Evolutionary conservation across 2,888 invertebrate species (phyloP), one percentile per base, ranked within the genome.

Genomic region (Aphodius sticticus): DNA sequence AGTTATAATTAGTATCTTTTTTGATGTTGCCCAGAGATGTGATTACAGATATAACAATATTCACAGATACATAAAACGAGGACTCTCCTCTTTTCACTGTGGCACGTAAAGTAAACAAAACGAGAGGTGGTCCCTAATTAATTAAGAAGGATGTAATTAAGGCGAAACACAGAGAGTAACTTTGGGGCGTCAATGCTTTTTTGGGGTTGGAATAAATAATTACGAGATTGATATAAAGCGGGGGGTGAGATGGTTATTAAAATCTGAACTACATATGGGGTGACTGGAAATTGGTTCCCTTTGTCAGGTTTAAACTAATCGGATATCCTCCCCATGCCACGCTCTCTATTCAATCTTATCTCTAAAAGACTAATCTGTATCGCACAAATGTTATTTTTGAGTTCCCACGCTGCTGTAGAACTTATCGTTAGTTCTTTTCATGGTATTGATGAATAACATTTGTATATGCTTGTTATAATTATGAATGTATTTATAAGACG

Each of bases 291-390:
- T 85, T 85, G 83, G 83, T 83, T 85, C 84, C 84, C 84, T 86
- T 86, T 86, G 86, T 86, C 84, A 83, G 84, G 74, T 15, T 83
- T 85, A 83, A 81, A 82, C 84, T 86, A 86, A 87, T 86, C 86
- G 85, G 85, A 86, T 86, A 35, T 74, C 74, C 53, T 53, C 53
- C 53, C 53, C 12, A 53, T 53, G 53, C 53, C 53, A 53, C 53
- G 53, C 53, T 53, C 53, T 53, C 53, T 53, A 53, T 53, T 53
- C 53, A 53, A 53, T 53, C 53, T 53, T 53, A 53, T 53, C 53
- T 53, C 12, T 53, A 53, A 53, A 53, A 53, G 53, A 53, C 53
- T 53, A 53, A 53, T 53, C 53, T 53, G 53, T 12, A 53, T 9
- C 53, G 53, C 53, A 53, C 53, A 53, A 53, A 53, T 53, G 53